Conservation (phyloP, 2,113 vertebrate species). For the Barnardius zonarius region DNA sequence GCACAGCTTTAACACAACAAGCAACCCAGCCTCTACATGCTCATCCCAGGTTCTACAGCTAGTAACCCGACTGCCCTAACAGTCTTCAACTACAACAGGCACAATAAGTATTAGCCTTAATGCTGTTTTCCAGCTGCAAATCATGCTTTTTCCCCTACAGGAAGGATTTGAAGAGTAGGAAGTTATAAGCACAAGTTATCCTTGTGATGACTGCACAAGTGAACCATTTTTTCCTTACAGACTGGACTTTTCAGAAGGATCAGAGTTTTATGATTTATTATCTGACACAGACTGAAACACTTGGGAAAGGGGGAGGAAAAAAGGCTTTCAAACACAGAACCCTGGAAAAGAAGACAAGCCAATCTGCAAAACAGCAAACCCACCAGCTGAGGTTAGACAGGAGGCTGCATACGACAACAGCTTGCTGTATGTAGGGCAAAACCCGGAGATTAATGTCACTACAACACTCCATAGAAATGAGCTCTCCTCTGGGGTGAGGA, state of each 20-base stretch:
- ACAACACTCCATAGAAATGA: constrained; percentile 35
- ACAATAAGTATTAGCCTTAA: not conserved
- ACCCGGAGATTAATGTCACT: not conserved
- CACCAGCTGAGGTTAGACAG: not conserved
- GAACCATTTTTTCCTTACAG: constrained; percentile 13
- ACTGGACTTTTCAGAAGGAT: constrained; percentile 48
- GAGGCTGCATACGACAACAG: not conserved
- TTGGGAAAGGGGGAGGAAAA: not conserved
- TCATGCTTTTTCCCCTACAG: not conserved
- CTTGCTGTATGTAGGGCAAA: not conserved
- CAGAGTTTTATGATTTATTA: constrained; percentile 73
- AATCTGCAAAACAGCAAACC: constrained; percentile 38
- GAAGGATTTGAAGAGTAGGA: not conserved
- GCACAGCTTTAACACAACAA: not conserved
- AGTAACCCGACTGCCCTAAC: not conserved
- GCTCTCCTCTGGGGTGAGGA: constrained; percentile 36
- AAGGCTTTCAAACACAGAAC: constrained; percentile 56
- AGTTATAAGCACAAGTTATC: not conserved
- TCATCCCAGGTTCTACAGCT: not conserved
- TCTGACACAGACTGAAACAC: constrained; percentile 63
- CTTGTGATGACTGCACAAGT: not conserved
- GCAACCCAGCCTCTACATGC: not conserved
- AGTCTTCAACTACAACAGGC: not conserved
- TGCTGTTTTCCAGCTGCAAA: not conserved
- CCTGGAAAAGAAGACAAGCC: constrained; percentile 51